Evolutionary conservation across 2,888 invertebrate species (phyloP).

Genomic region (Tubulanus polymorphus): DNA sequence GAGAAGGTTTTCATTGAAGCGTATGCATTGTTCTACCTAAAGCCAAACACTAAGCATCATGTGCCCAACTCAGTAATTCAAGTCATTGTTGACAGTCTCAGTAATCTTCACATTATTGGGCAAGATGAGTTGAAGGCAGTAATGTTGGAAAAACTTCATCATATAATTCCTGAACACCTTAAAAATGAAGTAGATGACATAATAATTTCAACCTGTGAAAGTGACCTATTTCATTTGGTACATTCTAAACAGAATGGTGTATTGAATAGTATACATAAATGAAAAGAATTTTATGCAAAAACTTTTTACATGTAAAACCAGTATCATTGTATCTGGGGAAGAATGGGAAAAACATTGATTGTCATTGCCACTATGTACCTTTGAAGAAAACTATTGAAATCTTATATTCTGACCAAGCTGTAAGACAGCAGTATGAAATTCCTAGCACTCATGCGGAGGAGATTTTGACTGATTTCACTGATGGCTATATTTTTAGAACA

Average conservation of each 20-base stretch:
- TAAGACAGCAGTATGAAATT: neutral
- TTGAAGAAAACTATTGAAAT: neutral
- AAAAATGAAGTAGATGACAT: neutral
- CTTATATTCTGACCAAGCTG: neutral
- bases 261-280: neutral
- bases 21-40: conserved; percentile 1
- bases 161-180: neutral
- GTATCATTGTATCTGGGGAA: neutral
- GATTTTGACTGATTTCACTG: neutral
- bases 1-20: neutral
- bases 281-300: neutral
- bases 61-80: neutral
- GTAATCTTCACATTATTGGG: neutral
- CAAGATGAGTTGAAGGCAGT: neutral
- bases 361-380: neutral
- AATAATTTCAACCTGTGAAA: too few species aligned
- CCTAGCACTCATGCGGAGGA: neutral
- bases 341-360: neutral
- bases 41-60: neutral
- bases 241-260: neutral
- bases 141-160: neutral
- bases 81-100: neutral
- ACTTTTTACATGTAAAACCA: neutral
- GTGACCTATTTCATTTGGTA: neutral
- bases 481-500: neutral